Evolutionary conservation across 2,113 vertebrate genomes (phyloP).

Genomic region (Psammodynastes pulverulentus): DNA sequence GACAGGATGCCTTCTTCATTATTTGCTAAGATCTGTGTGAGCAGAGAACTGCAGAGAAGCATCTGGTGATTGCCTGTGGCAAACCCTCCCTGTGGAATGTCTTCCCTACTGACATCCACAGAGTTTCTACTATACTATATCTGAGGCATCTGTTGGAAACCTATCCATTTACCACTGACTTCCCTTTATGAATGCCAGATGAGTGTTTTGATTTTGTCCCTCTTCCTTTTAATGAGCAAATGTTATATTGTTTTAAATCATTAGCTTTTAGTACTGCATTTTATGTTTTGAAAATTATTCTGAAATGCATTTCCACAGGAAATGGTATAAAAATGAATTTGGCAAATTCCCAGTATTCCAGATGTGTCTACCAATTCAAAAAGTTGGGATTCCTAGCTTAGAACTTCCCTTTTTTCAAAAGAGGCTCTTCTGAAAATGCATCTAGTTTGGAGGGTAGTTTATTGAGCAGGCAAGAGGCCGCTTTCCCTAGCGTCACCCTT

Average conservation of each 20-base stretch:
- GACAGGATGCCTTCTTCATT: neutral
- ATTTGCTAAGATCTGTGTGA: neutral
- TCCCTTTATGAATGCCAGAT: neutral
- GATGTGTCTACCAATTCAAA: neutral
- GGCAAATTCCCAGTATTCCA: neutral
- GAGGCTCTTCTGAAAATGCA: neutral
- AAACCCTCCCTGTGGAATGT: neutral
- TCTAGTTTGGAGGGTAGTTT: neutral
- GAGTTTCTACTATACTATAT: neutral
- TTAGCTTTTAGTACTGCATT: neutral
- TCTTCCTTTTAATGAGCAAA: neutral
- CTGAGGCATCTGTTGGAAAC: neutral
- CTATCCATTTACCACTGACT: neutral
- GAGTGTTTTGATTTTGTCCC: neutral
- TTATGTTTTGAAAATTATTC: neutral
- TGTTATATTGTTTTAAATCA: neutral
- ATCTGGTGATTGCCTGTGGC: neutral
- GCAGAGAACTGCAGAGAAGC: neutral
- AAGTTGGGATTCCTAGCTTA: neutral
- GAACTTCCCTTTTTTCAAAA: neutral
- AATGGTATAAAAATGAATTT: neutral
- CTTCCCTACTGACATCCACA: neutral
- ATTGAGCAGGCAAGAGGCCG: neutral
- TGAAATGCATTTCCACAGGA: neutral
- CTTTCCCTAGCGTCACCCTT: neutral